These are phyloP conservation scores for Polietes domitor DNA, from an alignment of 2,888 invertebrate genomes.

Conservation along the genomic window DNA sequence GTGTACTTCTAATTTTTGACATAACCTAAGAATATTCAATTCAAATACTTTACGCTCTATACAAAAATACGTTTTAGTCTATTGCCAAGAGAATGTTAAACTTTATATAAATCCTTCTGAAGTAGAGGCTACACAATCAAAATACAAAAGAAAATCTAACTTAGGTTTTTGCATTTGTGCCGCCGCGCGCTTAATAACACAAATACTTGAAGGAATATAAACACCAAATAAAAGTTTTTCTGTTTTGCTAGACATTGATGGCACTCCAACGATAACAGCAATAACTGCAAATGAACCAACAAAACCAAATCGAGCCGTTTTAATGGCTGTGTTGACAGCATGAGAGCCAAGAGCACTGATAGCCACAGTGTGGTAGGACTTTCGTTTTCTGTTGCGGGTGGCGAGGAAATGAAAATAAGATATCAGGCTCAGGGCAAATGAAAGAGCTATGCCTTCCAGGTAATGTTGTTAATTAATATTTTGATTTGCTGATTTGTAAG, in stretches of 20 bases:
- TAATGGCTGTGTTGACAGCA: background rate
- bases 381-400: background rate
- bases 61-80: too few relatives aligned
- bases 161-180: constrained; percentile 38
- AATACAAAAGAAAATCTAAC: constrained; percentile 37
- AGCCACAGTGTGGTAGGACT: too few relatives aligned
- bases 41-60: too few relatives aligned
- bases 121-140: background rate
- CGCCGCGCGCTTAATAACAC: constrained; percentile 16
- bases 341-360: background rate
- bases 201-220: constrained; percentile 9
- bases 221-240: constrained; percentile 44
- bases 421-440: too few relatives aligned
- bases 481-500: too few relatives aligned
- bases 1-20: too few relatives aligned
- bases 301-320: background rate
- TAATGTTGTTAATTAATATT: too few relatives aligned
- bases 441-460: too few relatives aligned
- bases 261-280: background rate
- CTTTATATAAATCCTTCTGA: too few relatives aligned
- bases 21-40: too few relatives aligned
- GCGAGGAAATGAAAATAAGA: background rate
- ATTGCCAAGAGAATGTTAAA: too few relatives aligned
- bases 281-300: background rate
- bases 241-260: background rate